Conservation (phyloP, 2,797 vertebrate genomes). For the Telmatherina bonti region DNA sequence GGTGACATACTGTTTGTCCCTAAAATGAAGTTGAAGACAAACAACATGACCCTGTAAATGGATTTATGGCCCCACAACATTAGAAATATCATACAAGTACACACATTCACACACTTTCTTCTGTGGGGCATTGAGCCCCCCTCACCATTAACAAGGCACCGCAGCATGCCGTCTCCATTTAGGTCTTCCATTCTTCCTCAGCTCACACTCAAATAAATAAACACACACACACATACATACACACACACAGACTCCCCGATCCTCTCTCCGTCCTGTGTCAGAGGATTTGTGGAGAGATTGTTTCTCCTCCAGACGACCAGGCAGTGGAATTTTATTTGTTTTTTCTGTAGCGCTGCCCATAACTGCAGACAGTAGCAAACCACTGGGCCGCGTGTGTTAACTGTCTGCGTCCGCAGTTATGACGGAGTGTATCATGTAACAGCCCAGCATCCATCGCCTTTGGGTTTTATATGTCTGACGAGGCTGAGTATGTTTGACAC, state of each 20-base stretch:
- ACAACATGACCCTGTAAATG: neutral
- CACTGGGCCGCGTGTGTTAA: slow-evolving; percentile 49
- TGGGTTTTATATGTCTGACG: slow-evolving; percentile 41
- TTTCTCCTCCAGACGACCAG: slow-evolving; percentile 70
- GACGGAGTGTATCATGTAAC: slow-evolving; percentile 51
- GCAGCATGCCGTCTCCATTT: slow-evolving; percentile 53
- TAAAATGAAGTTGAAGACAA: slow-evolving; percentile 3
- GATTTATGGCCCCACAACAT: neutral
- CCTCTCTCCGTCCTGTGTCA: slow-evolving; percentile 71
- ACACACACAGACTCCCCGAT: slow-evolving; percentile 13
- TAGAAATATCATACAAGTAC: slow-evolving; percentile 11
- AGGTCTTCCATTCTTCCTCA: slow-evolving; percentile 15
- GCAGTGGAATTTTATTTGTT: slow-evolving; percentile 64
- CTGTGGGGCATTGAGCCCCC: slow-evolving; percentile 25
- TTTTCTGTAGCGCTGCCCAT: slow-evolving; percentile 54
- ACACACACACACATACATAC: slow-evolving; percentile 13
- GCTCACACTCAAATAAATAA: neutral
- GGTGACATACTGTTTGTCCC: neutral
- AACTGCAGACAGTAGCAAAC: slow-evolving; percentile 77
- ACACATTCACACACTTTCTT: slow-evolving; percentile 13
- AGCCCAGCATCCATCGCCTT: slow-evolving; percentile 33
- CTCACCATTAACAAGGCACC: slow-evolving; percentile 49
- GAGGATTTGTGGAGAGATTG: slow-evolving; percentile 79
- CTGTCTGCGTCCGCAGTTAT: slow-evolving; percentile 59
- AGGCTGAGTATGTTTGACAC: slow-evolving; percentile 44